phyloP scores from a whole-genome alignment of 1,140 invertebrate species.

The Cherax quadricarinatus region DNA sequence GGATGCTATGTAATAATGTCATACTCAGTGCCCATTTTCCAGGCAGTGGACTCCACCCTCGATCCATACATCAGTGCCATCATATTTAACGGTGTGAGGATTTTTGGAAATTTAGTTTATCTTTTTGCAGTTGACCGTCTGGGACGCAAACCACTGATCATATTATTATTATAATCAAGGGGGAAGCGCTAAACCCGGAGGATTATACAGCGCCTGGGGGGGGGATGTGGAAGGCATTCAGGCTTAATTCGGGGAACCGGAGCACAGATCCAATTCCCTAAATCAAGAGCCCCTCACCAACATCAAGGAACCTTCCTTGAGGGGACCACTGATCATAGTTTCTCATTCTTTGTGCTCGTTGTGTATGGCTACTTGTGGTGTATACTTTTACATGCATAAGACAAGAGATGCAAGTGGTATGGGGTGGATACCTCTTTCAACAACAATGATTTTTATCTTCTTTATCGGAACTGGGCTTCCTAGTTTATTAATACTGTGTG shows the following conservation, averaged over 20 bases:
- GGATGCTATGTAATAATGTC: background rate
- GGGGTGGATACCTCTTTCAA: background rate
- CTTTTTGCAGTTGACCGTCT: background rate
- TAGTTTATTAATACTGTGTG: background rate
- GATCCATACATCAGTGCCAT: slow-evolving; percentile 22
- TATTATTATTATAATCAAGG: too few relatives aligned
- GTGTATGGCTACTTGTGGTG: background rate
- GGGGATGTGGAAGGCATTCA: too few relatives aligned
- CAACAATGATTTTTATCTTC: background rate
- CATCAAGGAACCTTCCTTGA: too few relatives aligned
- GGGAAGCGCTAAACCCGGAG: too few relatives aligned
- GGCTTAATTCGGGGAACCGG: too few relatives aligned
- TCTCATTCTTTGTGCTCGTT: background rate
- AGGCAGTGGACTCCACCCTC: background rate
- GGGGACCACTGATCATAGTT: background rate
- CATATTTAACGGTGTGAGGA: background rate
- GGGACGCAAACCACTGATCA: slow-evolving; percentile 20
- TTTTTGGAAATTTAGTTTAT: background rate
- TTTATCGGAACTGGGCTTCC: background rate
- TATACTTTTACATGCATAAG: background rate
- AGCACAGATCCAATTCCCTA: too few relatives aligned
- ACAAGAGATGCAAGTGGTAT: background rate
- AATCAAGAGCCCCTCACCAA: too few relatives aligned
- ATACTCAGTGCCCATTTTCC: slow-evolving; percentile 6
- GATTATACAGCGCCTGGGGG: too few relatives aligned